Evolutionary conservation across 2,797 vertebrate species (phyloP).

Genomic region (Bothrops alternatus): DNA sequence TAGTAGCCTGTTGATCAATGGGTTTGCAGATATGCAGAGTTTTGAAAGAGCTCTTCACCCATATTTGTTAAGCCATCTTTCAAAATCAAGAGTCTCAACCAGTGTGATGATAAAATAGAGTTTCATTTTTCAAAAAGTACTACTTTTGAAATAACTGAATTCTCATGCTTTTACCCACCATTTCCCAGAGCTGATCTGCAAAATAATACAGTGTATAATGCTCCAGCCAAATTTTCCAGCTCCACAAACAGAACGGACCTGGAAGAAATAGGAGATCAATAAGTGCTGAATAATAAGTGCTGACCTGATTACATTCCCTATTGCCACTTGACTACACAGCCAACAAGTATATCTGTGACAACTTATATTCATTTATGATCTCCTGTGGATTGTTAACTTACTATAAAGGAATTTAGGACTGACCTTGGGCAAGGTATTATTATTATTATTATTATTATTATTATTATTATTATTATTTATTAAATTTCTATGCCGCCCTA

Average conservation of each 20-base stretch:
- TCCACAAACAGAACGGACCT: background rate
- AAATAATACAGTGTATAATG: background rate
- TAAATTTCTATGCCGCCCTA: too few relatives aligned
- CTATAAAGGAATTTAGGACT: background rate
- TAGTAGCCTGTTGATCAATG: background rate
- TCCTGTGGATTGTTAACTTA: background rate
- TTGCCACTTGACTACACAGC: background rate
- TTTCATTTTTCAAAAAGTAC: background rate
- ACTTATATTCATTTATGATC: background rate
- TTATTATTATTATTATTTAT: too few relatives aligned
- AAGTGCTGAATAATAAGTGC: background rate
- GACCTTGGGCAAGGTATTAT: background rate
- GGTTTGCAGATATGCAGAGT: background rate
- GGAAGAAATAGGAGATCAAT: background rate
- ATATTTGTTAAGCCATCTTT: background rate
- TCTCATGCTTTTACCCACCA: background rate
- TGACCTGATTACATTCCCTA: background rate
- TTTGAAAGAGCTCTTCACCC: background rate
- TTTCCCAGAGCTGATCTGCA: background rate
- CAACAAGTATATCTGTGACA: background rate
- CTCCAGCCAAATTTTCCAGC: background rate
- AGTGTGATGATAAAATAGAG: background rate
- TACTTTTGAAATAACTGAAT: background rate
- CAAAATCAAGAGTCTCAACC: background rate
- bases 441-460: too few relatives aligned